phyloP scores from a whole-genome alignment of 1,140 invertebrate genomes.

The Caerostris extrusa region DNA sequence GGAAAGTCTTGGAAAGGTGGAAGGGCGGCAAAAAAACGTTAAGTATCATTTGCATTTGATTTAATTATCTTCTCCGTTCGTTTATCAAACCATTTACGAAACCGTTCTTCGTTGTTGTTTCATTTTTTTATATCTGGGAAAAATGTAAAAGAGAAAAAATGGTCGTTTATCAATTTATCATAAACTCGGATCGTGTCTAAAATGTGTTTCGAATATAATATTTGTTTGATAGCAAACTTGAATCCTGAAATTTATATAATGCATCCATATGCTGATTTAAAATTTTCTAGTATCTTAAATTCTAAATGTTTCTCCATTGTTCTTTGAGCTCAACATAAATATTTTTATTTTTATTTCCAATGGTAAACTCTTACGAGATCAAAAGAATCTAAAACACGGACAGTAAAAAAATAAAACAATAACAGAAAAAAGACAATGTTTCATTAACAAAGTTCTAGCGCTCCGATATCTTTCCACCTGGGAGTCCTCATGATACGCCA shows the following conservation, averaged over 20 bases:
- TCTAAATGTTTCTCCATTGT: too few species aligned
- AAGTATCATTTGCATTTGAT: not conserved
- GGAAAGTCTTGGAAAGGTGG: not conserved
- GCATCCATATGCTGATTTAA: not conserved
- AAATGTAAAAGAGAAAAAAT: not conserved
- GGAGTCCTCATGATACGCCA: too few species aligned
- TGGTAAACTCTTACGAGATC: too few species aligned
- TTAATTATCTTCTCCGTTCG: conserved; percentile 16
- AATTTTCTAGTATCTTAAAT: not conserved
- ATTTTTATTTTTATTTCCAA: too few species aligned
- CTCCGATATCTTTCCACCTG: too few species aligned
- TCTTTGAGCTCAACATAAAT: too few species aligned
- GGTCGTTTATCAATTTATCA: not conserved
- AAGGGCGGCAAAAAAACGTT: not conserved
- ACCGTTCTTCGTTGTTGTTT: not conserved
- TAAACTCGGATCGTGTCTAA: not conserved
- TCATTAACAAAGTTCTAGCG: too few species aligned
- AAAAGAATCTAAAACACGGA: too few species aligned
- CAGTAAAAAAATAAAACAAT: too few species aligned
- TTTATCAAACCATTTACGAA: conserved; percentile 7
- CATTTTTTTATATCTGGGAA: not conserved
- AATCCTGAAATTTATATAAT: not conserved
- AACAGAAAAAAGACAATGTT: too few species aligned
- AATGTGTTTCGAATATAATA: not conserved
- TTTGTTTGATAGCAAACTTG: not conserved